Base-by-base conservation (phyloP, 2,888 invertebrate genomes). In the Nipponacmea schrenckii region DNA sequence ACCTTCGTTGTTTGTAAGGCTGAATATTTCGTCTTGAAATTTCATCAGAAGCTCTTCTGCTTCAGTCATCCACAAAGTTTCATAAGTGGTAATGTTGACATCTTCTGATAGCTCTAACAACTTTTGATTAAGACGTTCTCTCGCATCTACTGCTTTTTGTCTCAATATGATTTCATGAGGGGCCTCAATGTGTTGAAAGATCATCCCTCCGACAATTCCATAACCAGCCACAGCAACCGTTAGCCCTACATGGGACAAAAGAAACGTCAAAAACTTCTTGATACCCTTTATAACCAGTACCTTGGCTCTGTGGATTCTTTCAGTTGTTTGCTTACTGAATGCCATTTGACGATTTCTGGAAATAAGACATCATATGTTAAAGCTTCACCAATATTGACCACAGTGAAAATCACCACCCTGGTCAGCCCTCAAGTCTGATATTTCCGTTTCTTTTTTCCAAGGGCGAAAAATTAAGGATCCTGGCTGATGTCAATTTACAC, bases 31-130 rank as follows among this genome's bases (percentile, higher is more conserved):
- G 3, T 92, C 91, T 89, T 95, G 95, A 88, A 95, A 95, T 85
- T 93, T 92, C 64, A 93, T 91, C 72, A 95, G 90, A 86, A 94
- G 93, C 80, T 93, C 48, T 24, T 94, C 91, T 81, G 97, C 94
- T 89, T 95, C 94, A 0, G 94, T 94, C 95, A 95, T 95, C 88
- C 95, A 94, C 69, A 93, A 91, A 87, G 94, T 93, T 88, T 94
- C 94, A 4, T 95, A 90, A 12, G 26, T 48, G 27, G 64, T 64
- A 15, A 95, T 94, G 90, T 95, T 95, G 68, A 95, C 91, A 75
- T 93, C 92, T 87, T 94, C 93, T 93, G 93, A 96, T 76, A 95
- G 94, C 87, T 95, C 94, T 95, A 95, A 95, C 86, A 96, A 91
- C 75, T 73, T 50, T 24, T 77, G 63, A 17, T 79, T 71, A 24